Base-by-base conservation (phyloP, 1,140 invertebrate genomes). In the Globodera ellingtonae region DNA sequence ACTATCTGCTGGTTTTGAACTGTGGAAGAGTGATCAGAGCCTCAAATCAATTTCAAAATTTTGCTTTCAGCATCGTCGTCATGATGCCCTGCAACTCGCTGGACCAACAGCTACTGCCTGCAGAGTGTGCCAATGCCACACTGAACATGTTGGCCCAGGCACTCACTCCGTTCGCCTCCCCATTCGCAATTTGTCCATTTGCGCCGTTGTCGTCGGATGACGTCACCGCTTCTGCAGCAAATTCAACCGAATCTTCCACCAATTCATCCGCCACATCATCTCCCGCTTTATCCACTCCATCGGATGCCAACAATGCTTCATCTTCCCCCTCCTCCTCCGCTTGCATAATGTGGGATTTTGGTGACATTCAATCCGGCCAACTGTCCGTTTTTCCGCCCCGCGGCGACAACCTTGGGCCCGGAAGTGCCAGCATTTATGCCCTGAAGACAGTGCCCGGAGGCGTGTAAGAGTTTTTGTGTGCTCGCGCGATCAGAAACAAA, bases 331-430 rank as follows among this genome's bases (percentile, higher is more conserved):
- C 67, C 24, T 24, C 24, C 24, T 24, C 24, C 24, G 24, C 24
- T 44, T 70, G 67, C 46, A 47, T 18, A 35, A 13, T n/a, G 10
- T 70, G 67, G 67, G 46, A 70, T 7, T 10, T 35, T 35, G 67
- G 67, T 21, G 67, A 70, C 35, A 47, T 70, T 44, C 67, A 70
- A 18, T 35, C 21, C n/a, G 65, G 50, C 6, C 65, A 65, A 67
- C 50, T 77, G 65, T 77, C 65, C 69, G 75, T 69, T 62, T 77
- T 77, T 21, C 75, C 75, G 24, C 75, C 75, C 48, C 44, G 56
- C 18, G 75, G 75, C 24, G 75, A 77, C 69, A 77, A 77, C 48
- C 18, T 77, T 35, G 75, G 75, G 24, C 48, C 65, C 7, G 75
- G 75, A 13, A 59, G 59, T 52, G 75, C 62, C 47, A 77, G 62